phyloP scores from a whole-genome alignment of 1,140 invertebrate species.

The Idris sp. region DNA sequence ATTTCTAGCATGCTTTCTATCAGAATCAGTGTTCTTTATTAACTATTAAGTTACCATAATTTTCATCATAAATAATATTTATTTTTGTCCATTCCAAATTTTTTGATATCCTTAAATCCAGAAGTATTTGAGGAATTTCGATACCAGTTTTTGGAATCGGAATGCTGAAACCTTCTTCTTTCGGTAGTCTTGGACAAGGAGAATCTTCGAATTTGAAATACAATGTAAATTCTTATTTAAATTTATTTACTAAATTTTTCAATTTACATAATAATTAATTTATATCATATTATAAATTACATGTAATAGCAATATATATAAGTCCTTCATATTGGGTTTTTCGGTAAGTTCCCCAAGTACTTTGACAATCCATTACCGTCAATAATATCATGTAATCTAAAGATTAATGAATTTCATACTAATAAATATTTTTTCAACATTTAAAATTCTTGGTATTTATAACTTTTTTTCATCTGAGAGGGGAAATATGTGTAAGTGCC shows the following conservation, averaged over 20 bases:
- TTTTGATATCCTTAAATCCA: conserved; percentile 83
- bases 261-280: no score
- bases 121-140: conserved; percentile 86
- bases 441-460: no score
- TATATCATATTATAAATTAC: no score
- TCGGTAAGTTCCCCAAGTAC: conserved; percentile 84
- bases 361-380: conserved; percentile 83
- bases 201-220: conserved; percentile 19
- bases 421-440: no score
- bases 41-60: conserved; percentile 82
- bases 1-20: no score
- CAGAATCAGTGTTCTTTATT: no score
- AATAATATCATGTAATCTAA: conserved; percentile 84
- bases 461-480: no score
- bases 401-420: no score
- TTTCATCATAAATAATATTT: conserved; percentile 84
- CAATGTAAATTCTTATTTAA: no score
- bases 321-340: conserved; percentile 81
- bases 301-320: conserved; percentile 83
- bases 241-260: no score
- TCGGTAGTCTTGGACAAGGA: conserved; percentile 84
- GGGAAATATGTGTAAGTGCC: no score
- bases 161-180: conserved; percentile 82
- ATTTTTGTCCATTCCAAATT: conserved; percentile 84
- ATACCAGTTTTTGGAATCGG: conserved; percentile 82